These are phyloP conservation scores for Sarcophaga caerulescens DNA, from an alignment of 2,888 invertebrate species.

Conservation along the genomic window DNA sequence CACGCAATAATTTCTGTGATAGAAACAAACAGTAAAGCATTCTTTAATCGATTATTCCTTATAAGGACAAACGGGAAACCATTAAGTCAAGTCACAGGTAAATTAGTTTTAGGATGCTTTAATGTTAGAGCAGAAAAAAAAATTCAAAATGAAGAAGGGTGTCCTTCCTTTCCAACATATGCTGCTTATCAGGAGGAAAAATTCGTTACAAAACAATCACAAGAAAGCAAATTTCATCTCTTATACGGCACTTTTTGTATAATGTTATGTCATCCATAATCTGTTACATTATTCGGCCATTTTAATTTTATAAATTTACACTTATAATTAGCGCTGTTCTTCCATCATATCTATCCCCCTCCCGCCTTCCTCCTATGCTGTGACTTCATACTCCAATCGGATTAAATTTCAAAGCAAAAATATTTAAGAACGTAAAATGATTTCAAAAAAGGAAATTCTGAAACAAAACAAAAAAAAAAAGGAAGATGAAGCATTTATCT, in stretches of 20 bases:
- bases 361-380: not conserved
- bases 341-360: not conserved
- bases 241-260: not conserved
- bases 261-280: not conserved
- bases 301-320: not conserved
- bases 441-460: not conserved
- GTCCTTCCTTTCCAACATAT: too few species aligned
- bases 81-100: too few species aligned
- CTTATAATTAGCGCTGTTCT: conserved; percentile 36
- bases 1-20: too few species aligned
- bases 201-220: not conserved
- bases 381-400: conserved; percentile 7
- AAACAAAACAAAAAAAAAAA: not conserved
- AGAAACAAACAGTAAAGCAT: too few species aligned
- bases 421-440: conserved; percentile 1
- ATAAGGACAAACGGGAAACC: too few species aligned
- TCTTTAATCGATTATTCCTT: too few species aligned
- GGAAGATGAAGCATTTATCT: conserved; percentile 64
- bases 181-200: too few species aligned
- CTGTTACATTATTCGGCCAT: not conserved
- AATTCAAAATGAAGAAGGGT: too few species aligned
- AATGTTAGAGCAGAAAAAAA: too few species aligned
- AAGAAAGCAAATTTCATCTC: not conserved
- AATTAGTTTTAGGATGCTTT: too few species aligned
- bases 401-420: conserved; percentile 33